phyloP scores from a whole-genome alignment of 1,140 invertebrate genomes.

The Cecropterus lyciades region DNA sequence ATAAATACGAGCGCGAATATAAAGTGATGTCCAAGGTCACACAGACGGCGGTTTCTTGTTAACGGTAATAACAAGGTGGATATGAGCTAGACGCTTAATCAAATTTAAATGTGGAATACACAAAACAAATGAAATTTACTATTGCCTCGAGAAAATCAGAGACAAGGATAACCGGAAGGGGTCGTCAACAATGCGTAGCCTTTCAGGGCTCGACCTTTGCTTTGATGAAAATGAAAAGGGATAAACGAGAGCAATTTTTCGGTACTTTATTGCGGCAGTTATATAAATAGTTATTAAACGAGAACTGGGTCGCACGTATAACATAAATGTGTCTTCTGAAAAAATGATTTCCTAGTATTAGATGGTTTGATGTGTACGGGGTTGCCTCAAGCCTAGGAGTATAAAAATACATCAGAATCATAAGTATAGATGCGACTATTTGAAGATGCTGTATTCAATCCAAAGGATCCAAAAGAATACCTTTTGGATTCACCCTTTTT shows the following conservation, averaged over 20 bases:
- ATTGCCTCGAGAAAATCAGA: constrained; percentile 24
- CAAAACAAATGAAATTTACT: constrained; percentile 26
- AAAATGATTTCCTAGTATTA: too few relatives aligned
- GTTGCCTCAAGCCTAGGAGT: too few relatives aligned
- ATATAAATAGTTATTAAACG: constrained; percentile 16
- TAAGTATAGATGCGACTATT: too few relatives aligned
- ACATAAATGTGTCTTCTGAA: not conserved
- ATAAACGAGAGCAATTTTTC: constrained; percentile 22
- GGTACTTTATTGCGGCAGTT: constrained; percentile 10
- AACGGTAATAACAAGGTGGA: not conserved
- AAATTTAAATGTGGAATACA: constrained; percentile 24
- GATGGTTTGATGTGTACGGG: too few relatives aligned
- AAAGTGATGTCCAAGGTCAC: not conserved
- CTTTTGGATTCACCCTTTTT: too few relatives aligned
- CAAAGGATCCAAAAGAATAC: too few relatives aligned
- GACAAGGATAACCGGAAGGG: constrained; percentile 17
- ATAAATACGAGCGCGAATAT: not conserved
- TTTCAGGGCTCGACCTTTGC: constrained; percentile 7
- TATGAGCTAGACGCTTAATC: constrained; percentile 5
- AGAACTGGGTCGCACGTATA: constrained; percentile 7
- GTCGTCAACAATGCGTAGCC: constrained; percentile 18
- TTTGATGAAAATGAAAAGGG: constrained; percentile 25
- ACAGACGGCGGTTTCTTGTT: not conserved
- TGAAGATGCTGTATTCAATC: too few relatives aligned
- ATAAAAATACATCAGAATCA: too few relatives aligned